Conservation (phyloP, 2,888 invertebrate genomes). For the Linhomoeus sp. region DNA sequence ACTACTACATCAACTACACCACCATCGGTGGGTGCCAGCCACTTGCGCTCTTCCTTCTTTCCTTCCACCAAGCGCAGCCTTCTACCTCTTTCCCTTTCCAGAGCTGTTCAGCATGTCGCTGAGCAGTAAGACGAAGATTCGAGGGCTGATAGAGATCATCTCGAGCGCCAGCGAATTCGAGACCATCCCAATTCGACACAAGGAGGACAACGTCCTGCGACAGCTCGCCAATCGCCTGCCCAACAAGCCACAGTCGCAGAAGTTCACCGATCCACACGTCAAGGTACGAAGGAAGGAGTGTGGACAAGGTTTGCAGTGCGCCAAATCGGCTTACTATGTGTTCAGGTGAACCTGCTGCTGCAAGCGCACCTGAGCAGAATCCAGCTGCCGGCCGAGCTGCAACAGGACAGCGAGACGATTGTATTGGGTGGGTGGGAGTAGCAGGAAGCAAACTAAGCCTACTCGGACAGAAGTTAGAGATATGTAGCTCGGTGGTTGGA, state of each 20-base stretch:
- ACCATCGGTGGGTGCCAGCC: constrained; percentile 52
- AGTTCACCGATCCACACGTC: constrained; percentile 85
- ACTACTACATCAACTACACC: constrained; percentile 98
- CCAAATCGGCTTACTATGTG: no score
- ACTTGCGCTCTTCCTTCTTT: not conserved
- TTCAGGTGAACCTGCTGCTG: constrained; percentile 55
- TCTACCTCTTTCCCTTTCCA: constrained; percentile 27
- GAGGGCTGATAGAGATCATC: constrained; percentile 88
- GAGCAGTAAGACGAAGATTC: constrained; percentile 87
- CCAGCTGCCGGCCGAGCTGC: constrained; percentile 82
- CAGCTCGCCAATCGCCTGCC: constrained; percentile 38
- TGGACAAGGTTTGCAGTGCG: no score
- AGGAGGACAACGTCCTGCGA: constrained; percentile 64
- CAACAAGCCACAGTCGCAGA: constrained; percentile 49
- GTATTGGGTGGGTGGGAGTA: no score
- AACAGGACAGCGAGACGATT: constrained; percentile 63
- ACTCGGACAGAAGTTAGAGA: no score
- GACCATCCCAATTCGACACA: constrained; percentile 70
- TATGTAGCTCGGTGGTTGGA: no score
- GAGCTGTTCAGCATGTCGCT: constrained; percentile 91
- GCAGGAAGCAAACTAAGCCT: no score
- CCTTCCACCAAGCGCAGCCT: no score
- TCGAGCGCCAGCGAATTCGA: constrained; percentile 93
- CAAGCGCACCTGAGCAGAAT: constrained; percentile 87
- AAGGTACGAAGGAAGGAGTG: constrained; percentile 39